Percentiles rank a stretch among this genome's conserved stretches.
phyloP scores from a whole-genome alignment of 2,888 invertebrate species.

The Drosophila emarginata region DNA sequence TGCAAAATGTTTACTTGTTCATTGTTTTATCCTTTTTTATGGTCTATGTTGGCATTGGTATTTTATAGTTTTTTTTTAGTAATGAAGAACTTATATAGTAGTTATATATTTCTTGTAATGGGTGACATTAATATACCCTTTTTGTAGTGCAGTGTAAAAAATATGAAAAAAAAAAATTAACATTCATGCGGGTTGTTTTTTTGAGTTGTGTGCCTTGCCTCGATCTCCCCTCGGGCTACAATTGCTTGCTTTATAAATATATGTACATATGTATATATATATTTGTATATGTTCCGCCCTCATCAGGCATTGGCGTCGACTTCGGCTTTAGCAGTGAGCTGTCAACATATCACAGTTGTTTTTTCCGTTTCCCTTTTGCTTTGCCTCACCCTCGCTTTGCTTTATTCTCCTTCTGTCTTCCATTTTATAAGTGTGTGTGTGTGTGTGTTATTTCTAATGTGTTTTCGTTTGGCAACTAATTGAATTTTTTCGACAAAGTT shows the following conservation, averaged over 20 bases:
- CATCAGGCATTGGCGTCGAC: conserved; percentile 4
- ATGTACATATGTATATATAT: no score
- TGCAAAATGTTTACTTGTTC: no score
- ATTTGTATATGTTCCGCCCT: conserved; percentile 8
- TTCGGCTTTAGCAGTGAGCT: conserved; percentile 11
- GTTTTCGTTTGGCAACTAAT: conserved; percentile 8
- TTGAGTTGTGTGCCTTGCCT: neutral
- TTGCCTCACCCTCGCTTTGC: neutral
- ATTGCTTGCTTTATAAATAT: no score
- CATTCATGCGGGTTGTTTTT: neutral
- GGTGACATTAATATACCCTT: neutral
- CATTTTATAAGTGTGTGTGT: no score
- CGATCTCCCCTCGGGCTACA: neutral
- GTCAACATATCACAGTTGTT: conserved; percentile 37
- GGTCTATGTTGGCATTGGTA: no score
- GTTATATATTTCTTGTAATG: no score
- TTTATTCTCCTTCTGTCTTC: neutral
- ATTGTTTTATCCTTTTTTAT: no score
- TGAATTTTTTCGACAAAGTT: conserved; percentile 19
- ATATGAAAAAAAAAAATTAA: neutral
- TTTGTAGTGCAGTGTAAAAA: neutral
- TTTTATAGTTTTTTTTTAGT: no score
- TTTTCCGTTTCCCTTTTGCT: conserved; percentile 23
- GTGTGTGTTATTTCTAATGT: conserved; percentile 12
- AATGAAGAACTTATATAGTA: no score